phyloP scores from a whole-genome alignment of 2,113 vertebrate genomes.

The Corynorhinus townsendii region DNA sequence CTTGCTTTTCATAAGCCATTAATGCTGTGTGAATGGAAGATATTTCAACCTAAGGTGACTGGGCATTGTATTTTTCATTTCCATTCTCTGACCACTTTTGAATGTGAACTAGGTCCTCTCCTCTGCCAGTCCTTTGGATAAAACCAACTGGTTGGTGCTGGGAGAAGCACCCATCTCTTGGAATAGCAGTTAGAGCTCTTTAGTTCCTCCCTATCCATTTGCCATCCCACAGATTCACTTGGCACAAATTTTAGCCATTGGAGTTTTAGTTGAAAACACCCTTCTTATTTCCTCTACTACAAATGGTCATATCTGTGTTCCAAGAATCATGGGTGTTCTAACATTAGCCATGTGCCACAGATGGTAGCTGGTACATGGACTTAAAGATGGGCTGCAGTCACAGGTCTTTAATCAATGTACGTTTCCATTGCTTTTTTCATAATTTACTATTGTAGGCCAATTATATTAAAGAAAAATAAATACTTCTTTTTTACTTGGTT shows the following conservation, averaged over 20 bases:
- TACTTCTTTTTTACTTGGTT: slow-evolving; percentile 39
- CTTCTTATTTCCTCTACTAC: slow-evolving; percentile 33
- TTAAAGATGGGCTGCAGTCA: neutral
- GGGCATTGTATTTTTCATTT: neutral
- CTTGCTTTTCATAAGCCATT: rapidly evolving
- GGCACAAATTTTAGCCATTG: neutral
- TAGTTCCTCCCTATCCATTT: neutral
- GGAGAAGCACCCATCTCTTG: neutral
- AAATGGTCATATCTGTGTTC: neutral
- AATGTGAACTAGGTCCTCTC: neutral
- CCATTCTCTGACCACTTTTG: neutral
- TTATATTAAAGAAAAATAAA: neutral
- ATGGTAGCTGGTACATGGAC: neutral
- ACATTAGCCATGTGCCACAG: rapidly evolving
- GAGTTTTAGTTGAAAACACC: neutral
- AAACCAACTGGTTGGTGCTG: rapidly evolving
- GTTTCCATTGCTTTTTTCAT: neutral
- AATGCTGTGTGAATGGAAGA: rapidly evolving
- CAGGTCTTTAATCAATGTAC: neutral
- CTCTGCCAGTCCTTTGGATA: neutral
- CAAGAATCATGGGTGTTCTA: neutral
- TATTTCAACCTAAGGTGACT: neutral
- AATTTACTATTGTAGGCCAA: neutral
- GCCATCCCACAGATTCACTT: neutral
- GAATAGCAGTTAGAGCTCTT: neutral